Evolutionary conservation across 2,888 invertebrate species (phyloP).

Genomic region (Drosophila prolongata): DNA sequence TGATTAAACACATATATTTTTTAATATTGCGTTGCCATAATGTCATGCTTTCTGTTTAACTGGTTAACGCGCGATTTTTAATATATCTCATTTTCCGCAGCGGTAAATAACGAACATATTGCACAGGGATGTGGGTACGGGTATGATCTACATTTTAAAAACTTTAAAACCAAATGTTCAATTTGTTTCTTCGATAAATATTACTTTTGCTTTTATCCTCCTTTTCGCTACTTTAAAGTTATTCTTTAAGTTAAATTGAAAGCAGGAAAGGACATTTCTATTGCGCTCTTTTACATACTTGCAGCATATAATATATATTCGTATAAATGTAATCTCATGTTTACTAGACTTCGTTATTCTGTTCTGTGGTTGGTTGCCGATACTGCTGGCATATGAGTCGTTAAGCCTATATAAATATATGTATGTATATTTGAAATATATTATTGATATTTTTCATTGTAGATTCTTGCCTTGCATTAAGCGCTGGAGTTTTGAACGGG

Average conservation of each 20-base stretch:
- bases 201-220: conserved; percentile 40
- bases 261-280: conserved; percentile 48
- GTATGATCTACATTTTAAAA: conserved; percentile 50
- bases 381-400: conserved; percentile 28
- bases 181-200: conserved; percentile 65
- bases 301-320: conserved; percentile 40
- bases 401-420: conserved; percentile 44
- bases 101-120: conserved; percentile 60
- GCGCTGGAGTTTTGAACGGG: conserved; percentile 57
- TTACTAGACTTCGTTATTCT: conserved; percentile 33
- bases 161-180: conserved; percentile 71
- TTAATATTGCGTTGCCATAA: conserved; percentile 40
- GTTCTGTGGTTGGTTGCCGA: conserved; percentile 4
- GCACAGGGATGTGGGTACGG: conserved; percentile 45
- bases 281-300: conserved; percentile 30
- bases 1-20: conserved; percentile 46
- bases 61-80: conserved; percentile 55
- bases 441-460: conserved; percentile 64
- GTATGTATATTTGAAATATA: conserved; percentile 47
- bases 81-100: conserved; percentile 31
- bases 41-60: conserved; percentile 46
- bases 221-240: conserved; percentile 21
- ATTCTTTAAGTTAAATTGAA: conserved; percentile 30
- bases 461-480: conserved; percentile 47
- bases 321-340: conserved; percentile 36